phyloP scores from a whole-genome alignment of 2,113 vertebrate genomes.

The Limanda limanda region DNA sequence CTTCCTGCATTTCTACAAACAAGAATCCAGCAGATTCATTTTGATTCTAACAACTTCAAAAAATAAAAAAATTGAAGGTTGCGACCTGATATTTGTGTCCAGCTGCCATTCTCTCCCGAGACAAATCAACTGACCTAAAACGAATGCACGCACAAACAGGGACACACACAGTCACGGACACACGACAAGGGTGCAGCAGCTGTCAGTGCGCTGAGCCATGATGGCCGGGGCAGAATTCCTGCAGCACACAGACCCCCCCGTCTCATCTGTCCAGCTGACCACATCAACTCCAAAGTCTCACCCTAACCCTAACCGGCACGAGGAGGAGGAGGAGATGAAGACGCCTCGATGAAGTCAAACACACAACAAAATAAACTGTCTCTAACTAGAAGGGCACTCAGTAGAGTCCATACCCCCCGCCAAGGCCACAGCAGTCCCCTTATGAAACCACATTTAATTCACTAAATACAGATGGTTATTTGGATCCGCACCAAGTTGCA shows the following conservation, averaged over 20 bases:
- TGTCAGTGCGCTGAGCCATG: slow-evolving; percentile 74
- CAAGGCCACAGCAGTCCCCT: too few relatives aligned
- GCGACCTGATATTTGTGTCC: slow-evolving; percentile 53
- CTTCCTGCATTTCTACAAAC: slow-evolving; percentile 3
- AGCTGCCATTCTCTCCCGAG: slow-evolving; percentile 60
- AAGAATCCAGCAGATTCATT: not conserved
- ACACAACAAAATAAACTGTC: not conserved
- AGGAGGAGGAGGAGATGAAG: slow-evolving; percentile 24
- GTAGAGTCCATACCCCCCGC: too few relatives aligned
- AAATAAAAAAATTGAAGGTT: slow-evolving; percentile 5
- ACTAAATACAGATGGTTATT: too few relatives aligned
- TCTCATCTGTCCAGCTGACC: slow-evolving; percentile 74
- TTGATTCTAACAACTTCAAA: slow-evolving; percentile 1
- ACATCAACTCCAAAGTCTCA: slow-evolving; percentile 47
- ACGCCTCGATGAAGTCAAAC: slow-evolving; percentile 1
- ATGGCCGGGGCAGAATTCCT: slow-evolving; percentile 62
- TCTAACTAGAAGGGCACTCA: not conserved
- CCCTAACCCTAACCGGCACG: not conserved
- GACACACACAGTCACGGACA: slow-evolving; percentile 28
- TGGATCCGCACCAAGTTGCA: too few relatives aligned
- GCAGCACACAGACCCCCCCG: slow-evolving; percentile 53
- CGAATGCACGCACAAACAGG: not conserved
- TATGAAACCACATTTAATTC: too few relatives aligned
- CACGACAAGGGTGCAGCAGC: slow-evolving; percentile 66
- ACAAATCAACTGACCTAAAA: slow-evolving; percentile 43